phyloP scores from a whole-genome alignment of 35 echinoderm and acorn worm species.

The Lytechinus pictus region DNA sequence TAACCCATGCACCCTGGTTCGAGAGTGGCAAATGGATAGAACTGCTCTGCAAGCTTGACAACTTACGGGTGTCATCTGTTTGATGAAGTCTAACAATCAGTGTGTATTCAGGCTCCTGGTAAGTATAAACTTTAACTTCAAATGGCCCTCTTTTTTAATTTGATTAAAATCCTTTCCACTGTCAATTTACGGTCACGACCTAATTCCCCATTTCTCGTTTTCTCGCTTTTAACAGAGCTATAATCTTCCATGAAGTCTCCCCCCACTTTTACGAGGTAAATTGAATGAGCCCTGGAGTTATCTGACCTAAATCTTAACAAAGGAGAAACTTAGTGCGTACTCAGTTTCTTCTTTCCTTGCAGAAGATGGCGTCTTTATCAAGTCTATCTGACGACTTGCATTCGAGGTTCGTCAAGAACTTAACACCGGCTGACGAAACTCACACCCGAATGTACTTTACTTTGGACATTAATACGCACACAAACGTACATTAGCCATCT shows the following conservation, averaged over 20 bases:
- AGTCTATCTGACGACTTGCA: not conserved
- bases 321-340: not conserved
- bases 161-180: not conserved
- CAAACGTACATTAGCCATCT: not conserved
- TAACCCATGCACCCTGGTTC: too few species aligned
- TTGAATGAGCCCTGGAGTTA: not conserved
- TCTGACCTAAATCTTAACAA: constrained; percentile 16
- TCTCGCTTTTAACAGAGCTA: not conserved
- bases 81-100: not conserved
- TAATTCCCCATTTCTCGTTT: not conserved
- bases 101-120: not conserved
- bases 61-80: not conserved
- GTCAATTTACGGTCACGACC: not conserved
- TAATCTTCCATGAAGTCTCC: not conserved
- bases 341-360: not conserved
- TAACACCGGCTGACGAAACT: not conserved
- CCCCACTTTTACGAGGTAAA: not conserved
- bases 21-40: too few species aligned
- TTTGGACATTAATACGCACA: not conserved
- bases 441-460: not conserved
- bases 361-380: not conserved
- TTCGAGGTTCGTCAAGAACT: not conserved
- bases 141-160: not conserved
- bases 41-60: too few species aligned
- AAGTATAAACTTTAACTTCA: not conserved